Evolutionary conservation across 2,797 vertebrate species (phyloP).

Genomic region (Pseudocheirus occidentalis): DNA sequence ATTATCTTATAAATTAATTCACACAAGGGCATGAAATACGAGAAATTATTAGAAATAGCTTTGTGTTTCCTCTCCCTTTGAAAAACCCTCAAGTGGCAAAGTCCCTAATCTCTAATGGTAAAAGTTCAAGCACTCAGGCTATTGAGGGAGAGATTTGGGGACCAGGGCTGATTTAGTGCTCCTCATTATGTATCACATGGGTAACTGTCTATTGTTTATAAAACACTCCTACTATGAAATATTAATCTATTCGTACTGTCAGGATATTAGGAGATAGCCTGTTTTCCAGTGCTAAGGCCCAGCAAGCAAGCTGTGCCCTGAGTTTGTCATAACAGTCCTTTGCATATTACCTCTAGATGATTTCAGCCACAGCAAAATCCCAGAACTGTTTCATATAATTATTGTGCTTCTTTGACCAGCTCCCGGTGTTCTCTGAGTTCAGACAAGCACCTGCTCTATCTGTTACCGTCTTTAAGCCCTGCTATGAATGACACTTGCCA

Average conservation of each 20-base stretch:
- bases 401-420: too few relatives aligned
- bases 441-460: too few relatives aligned
- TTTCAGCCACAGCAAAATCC: too few relatives aligned
- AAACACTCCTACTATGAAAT: background rate
- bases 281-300: too few relatives aligned
- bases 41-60: background rate
- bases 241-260: background rate
- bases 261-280: too few relatives aligned
- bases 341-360: too few relatives aligned
- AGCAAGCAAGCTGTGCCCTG: too few relatives aligned
- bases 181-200: background rate
- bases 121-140: background rate
- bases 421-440: too few relatives aligned
- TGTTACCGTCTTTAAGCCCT: too few relatives aligned
- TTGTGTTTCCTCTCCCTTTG: background rate
- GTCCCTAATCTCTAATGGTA: background rate
- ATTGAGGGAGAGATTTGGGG: background rate
- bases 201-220: background rate
- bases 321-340: too few relatives aligned
- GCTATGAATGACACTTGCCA: too few relatives aligned
- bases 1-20: background rate
- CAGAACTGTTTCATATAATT: too few relatives aligned
- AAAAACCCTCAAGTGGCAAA: background rate
- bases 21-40: background rate
- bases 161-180: background rate